A percentile compares a stretch with the other conserved stretches of the same genome.
phyloP scores from a whole-genome alignment of 2,113 vertebrate species.

The Megaleporinus macrocephalus region DNA sequence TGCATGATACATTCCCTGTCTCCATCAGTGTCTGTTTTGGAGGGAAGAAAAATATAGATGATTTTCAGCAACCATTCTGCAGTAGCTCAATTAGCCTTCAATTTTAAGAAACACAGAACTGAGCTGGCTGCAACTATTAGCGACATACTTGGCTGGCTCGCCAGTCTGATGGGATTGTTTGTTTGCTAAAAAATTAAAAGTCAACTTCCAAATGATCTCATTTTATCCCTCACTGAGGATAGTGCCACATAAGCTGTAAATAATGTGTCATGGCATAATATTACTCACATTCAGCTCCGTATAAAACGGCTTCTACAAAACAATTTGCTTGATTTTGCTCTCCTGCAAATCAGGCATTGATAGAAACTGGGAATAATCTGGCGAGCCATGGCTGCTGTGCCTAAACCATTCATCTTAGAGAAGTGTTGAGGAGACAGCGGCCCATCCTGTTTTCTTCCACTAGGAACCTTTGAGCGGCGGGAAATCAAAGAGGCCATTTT shows the following conservation, averaged over 20 bases:
- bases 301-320: constrained; percentile 35
- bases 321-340: not conserved
- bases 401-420: constrained; percentile 40
- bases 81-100: not conserved
- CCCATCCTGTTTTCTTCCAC: constrained; percentile 35
- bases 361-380: constrained; percentile 27
- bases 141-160: not conserved
- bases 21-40: not conserved
- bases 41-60: not conserved
- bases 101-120: not conserved
- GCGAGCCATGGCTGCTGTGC: constrained; percentile 30
- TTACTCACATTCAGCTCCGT: constrained; percentile 23
- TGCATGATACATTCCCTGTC: not conserved
- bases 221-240: constrained; percentile 28
- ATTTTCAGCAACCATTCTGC: not conserved
- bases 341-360: constrained; percentile 26
- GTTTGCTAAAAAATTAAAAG: constrained; percentile 29
- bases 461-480: constrained; percentile 42
- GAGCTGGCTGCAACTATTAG: not conserved
- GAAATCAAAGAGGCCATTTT: constrained; percentile 59
- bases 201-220: constrained; percentile 10
- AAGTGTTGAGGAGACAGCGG: constrained; percentile 26
- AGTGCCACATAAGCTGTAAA: constrained; percentile 18
- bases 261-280: constrained; percentile 20
- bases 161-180: constrained; percentile 2